Conservation (phyloP, 2,888 invertebrate species). For the Epinotia bilunana region DNA sequence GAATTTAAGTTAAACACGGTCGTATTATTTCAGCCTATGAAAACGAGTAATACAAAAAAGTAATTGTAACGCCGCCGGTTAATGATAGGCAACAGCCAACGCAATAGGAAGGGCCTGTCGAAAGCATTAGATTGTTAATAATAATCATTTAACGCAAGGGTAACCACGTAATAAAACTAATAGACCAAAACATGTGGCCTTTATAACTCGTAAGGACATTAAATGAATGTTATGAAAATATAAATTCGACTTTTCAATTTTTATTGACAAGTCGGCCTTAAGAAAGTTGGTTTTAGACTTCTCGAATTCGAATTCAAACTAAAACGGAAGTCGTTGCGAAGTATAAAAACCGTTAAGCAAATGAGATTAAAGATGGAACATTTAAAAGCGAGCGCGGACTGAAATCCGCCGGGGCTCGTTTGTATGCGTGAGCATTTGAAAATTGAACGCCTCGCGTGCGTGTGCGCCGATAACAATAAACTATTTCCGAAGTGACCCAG, state of each 20-base stretch:
- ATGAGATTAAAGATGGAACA: conserved; percentile 68
- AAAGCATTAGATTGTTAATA: conserved; percentile 65
- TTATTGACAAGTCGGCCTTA: conserved; percentile 78
- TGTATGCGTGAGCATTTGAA: conserved; percentile 77
- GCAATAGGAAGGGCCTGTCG: conserved; percentile 65
- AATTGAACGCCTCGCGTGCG: conserved; percentile 72
- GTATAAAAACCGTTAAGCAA: conserved; percentile 11
- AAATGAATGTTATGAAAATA: conserved; percentile 70
- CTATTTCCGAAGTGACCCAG: conserved; percentile 85
- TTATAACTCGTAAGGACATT: conserved; percentile 68
- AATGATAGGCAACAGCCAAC: conserved; percentile 51
- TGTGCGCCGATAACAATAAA: conserved; percentile 84
- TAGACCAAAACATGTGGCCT: conserved; percentile 75
- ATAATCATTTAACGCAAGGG: conserved; percentile 72
- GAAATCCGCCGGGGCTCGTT: conserved; percentile 65
- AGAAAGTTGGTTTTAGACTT: conserved; percentile 67
- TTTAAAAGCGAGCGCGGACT: conserved; percentile 65
- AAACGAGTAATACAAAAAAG: conserved; percentile 49
- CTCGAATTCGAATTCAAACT: conserved; percentile 54
- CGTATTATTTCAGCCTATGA: conserved; percentile 25
- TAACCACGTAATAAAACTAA: conserved; percentile 79
- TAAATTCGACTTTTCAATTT: conserved; percentile 74
- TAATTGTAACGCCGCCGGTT: conserved; percentile 52
- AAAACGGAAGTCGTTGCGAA: conserved; percentile 73
- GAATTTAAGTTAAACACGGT: conserved; percentile 3